phyloP scores from a whole-genome alignment of 2,113 vertebrate species.

The Redunca redunca region DNA sequence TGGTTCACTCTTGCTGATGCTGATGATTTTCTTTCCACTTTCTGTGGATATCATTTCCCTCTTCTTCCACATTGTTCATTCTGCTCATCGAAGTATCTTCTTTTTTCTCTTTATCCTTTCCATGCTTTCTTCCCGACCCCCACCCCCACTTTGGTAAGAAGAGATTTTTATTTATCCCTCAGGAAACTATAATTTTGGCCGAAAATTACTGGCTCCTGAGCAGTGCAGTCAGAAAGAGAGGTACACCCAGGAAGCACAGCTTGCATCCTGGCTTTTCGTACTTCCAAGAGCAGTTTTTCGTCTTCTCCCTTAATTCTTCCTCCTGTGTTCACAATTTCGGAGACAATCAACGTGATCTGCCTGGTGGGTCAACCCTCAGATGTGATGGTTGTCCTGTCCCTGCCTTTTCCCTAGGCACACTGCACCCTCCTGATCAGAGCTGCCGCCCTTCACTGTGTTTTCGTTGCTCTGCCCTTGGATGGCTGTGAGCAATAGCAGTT shows the following conservation, averaged over 20 bases:
- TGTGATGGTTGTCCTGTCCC: neutral
- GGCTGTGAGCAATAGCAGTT: neutral
- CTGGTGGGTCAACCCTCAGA: neutral
- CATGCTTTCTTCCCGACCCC: neutral
- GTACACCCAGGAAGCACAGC: conserved; percentile 51
- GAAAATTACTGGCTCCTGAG: conserved; percentile 58
- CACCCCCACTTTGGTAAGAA: neutral
- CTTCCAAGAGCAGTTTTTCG: neutral
- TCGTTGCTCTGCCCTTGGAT: too few relatives aligned
- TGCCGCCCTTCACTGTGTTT: accelerated
- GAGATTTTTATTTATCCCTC: conserved; percentile 44
- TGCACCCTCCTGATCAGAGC: neutral
- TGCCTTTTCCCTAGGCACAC: neutral
- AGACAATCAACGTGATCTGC: neutral
- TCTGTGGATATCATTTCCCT: neutral
- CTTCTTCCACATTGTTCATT: neutral
- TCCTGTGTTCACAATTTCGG: neutral
- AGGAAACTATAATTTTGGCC: conserved; percentile 59
- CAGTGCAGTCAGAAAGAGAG: conserved; percentile 32
- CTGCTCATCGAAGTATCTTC: neutral
- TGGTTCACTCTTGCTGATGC: neutral
- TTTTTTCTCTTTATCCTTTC: neutral
- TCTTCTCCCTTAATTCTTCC: neutral
- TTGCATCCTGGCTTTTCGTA: neutral
- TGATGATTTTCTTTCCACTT: neutral